Conservation (phyloP, 2,888 invertebrate genomes). For the Pomacea canaliculata region DNA sequence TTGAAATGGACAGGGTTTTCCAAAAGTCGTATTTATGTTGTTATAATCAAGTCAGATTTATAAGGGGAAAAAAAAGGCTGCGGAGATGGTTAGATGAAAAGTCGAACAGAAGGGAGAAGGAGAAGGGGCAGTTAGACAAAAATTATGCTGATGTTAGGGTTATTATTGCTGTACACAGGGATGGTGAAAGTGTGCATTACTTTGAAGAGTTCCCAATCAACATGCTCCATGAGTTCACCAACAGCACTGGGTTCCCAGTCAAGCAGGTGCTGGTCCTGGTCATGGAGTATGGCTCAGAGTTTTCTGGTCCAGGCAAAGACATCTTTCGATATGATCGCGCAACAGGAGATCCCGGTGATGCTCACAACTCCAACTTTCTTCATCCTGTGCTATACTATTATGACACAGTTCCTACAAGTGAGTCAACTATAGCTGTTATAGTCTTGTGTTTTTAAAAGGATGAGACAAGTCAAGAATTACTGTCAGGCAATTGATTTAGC, state of each 20-base stretch:
- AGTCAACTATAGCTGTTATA: slow-evolving; percentile 3
- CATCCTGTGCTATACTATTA: slow-evolving; percentile 72
- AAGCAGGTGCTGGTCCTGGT: slow-evolving; percentile 61
- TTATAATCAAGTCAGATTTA: too few species aligned
- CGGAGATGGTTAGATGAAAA: too few species aligned
- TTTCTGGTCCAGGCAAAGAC: slow-evolving; percentile 70
- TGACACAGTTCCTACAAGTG: slow-evolving; percentile 67
- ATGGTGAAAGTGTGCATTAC: slow-evolving; percentile 53
- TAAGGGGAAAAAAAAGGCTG: too few species aligned
- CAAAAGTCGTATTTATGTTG: too few species aligned
- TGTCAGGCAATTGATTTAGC: too few species aligned
- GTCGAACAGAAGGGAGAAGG: too few species aligned
- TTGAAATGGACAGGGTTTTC: too few species aligned
- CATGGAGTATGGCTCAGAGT: slow-evolving; percentile 70
- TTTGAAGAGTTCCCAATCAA: slow-evolving; percentile 70
- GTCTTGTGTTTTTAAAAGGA: not conserved
- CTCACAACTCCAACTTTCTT: slow-evolving; percentile 71
- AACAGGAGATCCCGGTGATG: slow-evolving; percentile 67
- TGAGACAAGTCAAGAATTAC: too few species aligned
- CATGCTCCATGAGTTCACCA: slow-evolving; percentile 62
- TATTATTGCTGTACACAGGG: slow-evolving; percentile 31
- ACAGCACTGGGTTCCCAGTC: slow-evolving; percentile 62
- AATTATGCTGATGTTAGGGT: too few species aligned
- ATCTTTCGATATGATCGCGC: slow-evolving; percentile 69
- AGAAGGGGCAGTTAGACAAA: too few species aligned